Evolutionary conservation across 1,140 invertebrate species (phyloP).

Genomic region (Procambarus clarkii): DNA sequence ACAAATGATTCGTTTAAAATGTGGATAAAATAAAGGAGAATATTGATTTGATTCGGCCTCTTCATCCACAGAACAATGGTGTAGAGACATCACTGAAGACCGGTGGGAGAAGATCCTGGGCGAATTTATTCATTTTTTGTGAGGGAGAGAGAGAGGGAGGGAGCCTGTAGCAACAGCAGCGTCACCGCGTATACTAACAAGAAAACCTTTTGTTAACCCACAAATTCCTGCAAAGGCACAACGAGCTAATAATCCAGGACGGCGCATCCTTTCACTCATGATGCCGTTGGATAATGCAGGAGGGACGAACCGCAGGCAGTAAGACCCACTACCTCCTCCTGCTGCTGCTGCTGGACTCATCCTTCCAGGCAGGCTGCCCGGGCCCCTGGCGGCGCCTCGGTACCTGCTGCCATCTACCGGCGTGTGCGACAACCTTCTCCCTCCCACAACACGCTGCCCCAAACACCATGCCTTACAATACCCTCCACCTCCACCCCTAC

Average conservation of each 20-base stretch:
- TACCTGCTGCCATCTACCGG: slow-evolving; percentile 63
- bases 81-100: too few relatives aligned
- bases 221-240: background rate
- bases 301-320: slow-evolving; percentile 23
- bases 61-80: too few relatives aligned
- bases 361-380: background rate
- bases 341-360: background rate
- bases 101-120: too few relatives aligned
- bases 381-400: slow-evolving; percentile 26
- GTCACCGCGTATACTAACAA: background rate
- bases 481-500: background rate
- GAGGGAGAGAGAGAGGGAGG: too few relatives aligned
- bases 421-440: slow-evolving; percentile 26
- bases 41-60: too few relatives aligned
- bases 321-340: background rate
- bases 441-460: slow-evolving; percentile 5
- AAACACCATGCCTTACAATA: background rate
- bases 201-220: background rate
- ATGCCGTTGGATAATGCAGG: slow-evolving; percentile 33
- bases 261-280: background rate
- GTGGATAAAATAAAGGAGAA: too few relatives aligned
- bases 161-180: too few relatives aligned
- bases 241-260: background rate
- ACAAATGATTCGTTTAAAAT: too few relatives aligned
- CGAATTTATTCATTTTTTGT: too few relatives aligned